Percentiles rank a stretch among this genome's conserved stretches.
phyloP scores from a whole-genome alignment of 2,888 invertebrate genomes.

The Mesoligia furuncula region DNA sequence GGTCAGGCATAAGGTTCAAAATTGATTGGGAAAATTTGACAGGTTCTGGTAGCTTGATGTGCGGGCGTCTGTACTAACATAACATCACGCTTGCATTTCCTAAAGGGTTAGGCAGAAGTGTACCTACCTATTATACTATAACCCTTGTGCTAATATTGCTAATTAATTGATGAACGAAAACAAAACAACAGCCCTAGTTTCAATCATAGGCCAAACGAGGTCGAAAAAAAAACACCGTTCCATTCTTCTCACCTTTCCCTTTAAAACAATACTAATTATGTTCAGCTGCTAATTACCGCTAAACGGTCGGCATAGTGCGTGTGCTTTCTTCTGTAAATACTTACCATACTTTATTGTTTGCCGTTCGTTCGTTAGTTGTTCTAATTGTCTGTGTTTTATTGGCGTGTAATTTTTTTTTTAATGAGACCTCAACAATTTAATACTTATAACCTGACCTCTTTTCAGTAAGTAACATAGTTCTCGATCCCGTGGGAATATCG shows the following conservation, averaged over 20 bases:
- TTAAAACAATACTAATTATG: constrained; percentile 56
- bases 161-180: not conserved
- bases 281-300: constrained; percentile 46
- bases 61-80: too few species aligned
- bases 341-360: constrained; percentile 33
- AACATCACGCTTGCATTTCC: too few species aligned
- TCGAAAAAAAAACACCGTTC: constrained; percentile 2
- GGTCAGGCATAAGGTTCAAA: too few species aligned
- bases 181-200: constrained; percentile 3
- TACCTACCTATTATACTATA: not conserved
- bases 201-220: not conserved
- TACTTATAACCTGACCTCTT: too few species aligned
- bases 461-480: too few species aligned
- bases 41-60: too few species aligned
- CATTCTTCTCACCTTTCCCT: constrained; percentile 42
- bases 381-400: too few species aligned
- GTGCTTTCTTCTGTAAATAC: constrained; percentile 38
- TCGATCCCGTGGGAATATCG: too few species aligned
- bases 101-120: too few species aligned
- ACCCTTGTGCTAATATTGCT: not conserved
- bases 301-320: constrained; percentile 34
- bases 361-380: constrained; percentile 32
- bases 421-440: too few species aligned
- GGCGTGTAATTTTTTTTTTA: too few species aligned
- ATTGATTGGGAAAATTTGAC: too few species aligned